Evolutionary conservation across 1,140 invertebrate species (phyloP).

Genomic region (Drosophila subpulchrella): DNA sequence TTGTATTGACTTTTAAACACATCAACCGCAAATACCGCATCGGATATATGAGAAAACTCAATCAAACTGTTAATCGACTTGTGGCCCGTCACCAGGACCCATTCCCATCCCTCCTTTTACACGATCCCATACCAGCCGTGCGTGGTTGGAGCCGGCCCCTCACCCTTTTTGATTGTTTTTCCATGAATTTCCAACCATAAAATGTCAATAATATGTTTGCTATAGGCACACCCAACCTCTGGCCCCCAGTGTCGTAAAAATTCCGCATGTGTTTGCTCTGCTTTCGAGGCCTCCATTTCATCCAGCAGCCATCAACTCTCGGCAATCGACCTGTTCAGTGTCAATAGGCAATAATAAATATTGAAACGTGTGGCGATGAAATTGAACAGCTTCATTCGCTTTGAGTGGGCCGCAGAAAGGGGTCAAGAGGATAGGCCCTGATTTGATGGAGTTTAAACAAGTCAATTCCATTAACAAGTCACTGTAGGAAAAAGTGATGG

Average conservation of each 20-base stretch:
- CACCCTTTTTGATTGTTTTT: constrained; percentile 69
- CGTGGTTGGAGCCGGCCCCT: constrained; percentile 8
- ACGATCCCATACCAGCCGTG: constrained; percentile 19
- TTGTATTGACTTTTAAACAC: constrained; percentile 70
- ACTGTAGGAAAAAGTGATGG: neutral
- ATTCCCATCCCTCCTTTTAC: neutral
- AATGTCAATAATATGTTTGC: constrained; percentile 76
- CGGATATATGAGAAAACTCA: constrained; percentile 66
- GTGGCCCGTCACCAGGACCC: constrained; percentile 23
- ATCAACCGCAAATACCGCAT: constrained; percentile 72
- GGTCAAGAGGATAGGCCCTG: constrained; percentile 32
- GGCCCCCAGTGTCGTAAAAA: constrained; percentile 18
- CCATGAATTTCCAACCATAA: constrained; percentile 64
- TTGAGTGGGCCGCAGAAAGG: constrained; percentile 17
- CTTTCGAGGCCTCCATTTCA: constrained; percentile 36
- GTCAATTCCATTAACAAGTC: constrained; percentile 38
- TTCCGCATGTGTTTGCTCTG: constrained; percentile 52
- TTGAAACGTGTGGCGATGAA: constrained; percentile 34
- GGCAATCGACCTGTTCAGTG: constrained; percentile 50
- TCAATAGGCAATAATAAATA: constrained; percentile 69
- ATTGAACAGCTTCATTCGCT: constrained; percentile 21
- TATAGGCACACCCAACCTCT: constrained; percentile 34
- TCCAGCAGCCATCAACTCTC: constrained; percentile 29
- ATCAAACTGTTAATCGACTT: constrained; percentile 79
- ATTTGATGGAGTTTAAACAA: constrained; percentile 52